These are phyloP conservation scores for Raja brachyura DNA, from an alignment of 2,113 vertebrate species.

Conservation along the genomic window DNA sequence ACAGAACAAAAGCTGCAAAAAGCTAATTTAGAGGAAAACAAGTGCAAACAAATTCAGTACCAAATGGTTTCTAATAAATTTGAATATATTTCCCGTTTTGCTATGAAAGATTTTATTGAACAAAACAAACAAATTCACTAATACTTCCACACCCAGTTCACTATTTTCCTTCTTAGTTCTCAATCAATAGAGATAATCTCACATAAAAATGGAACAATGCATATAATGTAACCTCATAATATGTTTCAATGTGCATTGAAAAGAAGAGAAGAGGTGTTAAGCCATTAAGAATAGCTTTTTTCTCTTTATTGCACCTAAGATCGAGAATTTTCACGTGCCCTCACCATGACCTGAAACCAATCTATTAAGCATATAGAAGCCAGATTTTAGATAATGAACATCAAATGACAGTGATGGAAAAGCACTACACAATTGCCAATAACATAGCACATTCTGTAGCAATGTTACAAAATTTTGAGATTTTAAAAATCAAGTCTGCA, in stretches of 20 bases:
- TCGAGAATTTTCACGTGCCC: neutral
- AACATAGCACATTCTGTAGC: neutral
- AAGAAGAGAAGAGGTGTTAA: neutral
- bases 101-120: neutral
- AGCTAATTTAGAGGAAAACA: neutral
- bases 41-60: conserved; percentile 1
- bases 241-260: neutral
- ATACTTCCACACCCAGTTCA: neutral
- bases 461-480: too few relatives aligned
- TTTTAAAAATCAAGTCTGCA: too few relatives aligned
- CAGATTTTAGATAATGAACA: neutral
- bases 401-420: neutral
- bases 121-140: neutral
- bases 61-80: neutral
- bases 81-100: neutral
- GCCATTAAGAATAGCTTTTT: neutral
- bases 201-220: neutral
- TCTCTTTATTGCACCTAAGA: neutral
- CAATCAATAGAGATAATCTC: neutral
- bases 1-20: neutral
- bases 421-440: neutral
- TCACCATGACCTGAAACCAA: neutral
- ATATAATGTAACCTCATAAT: neutral
- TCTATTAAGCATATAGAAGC: neutral
- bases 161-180: neutral